Evolutionary conservation across 2,797 vertebrate species (phyloP).

Genomic region (Onychomys torridus): DNA sequence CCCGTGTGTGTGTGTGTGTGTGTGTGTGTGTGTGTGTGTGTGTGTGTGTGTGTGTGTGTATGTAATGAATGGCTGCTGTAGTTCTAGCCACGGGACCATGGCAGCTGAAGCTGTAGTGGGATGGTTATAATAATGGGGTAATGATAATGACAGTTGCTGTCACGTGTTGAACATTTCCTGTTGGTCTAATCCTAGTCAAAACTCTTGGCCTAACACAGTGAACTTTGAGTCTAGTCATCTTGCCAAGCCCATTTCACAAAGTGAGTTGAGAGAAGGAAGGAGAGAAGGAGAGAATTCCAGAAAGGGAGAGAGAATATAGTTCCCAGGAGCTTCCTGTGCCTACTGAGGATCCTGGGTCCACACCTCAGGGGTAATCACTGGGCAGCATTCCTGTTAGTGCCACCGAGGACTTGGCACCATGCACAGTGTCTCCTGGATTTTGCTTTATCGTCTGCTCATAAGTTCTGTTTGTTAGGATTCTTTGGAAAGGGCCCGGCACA

Average conservation of each 20-base stretch:
- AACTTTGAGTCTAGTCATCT: not conserved
- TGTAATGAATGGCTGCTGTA: not conserved
- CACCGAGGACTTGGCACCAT: not conserved
- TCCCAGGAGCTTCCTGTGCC: not conserved
- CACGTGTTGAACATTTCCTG: not conserved
- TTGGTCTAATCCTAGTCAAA: not conserved
- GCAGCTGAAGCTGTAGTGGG: not conserved
- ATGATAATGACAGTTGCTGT: not conserved
- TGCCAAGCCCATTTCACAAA: not conserved
- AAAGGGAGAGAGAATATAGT: not conserved
- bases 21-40: not conserved
- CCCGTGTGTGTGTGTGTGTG: not conserved
- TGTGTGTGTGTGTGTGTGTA: rapidly evolving
- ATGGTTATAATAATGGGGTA: not conserved
- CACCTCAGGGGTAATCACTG: rapidly evolving
- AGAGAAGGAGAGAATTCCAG: not conserved
- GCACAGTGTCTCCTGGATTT: not conserved
- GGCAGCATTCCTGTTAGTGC: not conserved
- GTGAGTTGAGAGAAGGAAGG: not conserved
- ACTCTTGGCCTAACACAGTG: not conserved
- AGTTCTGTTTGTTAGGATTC: not conserved
- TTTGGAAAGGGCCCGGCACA: not conserved
- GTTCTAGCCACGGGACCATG: rapidly evolving
- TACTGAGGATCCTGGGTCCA: not conserved
- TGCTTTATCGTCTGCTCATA: not conserved